These are phyloP conservation scores for Oreohelix idahoensis DNA, from an alignment of 1,140 invertebrate species.

Conservation along the genomic window DNA sequence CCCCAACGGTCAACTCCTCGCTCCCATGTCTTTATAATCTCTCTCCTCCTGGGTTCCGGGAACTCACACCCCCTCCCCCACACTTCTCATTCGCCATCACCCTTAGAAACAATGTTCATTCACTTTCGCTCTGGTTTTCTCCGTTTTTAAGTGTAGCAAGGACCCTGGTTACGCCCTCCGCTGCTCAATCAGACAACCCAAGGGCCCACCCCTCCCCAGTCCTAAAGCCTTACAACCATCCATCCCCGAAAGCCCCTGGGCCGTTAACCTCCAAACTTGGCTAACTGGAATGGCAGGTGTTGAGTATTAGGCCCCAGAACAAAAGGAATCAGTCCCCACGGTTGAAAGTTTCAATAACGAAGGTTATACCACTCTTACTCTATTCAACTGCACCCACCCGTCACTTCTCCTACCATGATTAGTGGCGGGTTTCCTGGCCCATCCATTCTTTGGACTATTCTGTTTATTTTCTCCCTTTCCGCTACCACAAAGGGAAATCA, in stretches of 20 bases:
- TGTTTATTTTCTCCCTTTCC: background rate
- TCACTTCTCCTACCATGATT: background rate
- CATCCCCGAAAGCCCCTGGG: background rate
- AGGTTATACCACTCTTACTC: background rate
- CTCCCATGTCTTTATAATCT: no score
- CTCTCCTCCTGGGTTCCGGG: no score
- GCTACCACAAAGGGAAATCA: background rate
- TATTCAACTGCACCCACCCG: background rate
- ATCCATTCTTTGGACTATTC: background rate
- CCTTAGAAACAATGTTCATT: no score
- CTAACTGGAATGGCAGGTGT: background rate
- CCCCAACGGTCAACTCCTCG: no score
- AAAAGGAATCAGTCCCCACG: background rate
- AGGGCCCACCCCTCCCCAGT: background rate
- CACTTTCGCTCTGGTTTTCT: no score
- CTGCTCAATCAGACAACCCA: background rate
- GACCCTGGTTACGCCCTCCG: no score
- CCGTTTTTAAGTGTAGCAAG: no score
- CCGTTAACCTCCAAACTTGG: background rate
- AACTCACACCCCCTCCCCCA: no score
- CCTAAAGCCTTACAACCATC: background rate
- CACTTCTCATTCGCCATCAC: no score
- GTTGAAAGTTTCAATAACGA: background rate
- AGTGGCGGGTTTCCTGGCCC: background rate
- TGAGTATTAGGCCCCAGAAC: background rate